These are phyloP conservation scores for Leuciscus waleckii DNA, from an alignment of 2,797 vertebrate genomes.

Conservation along the genomic window DNA sequence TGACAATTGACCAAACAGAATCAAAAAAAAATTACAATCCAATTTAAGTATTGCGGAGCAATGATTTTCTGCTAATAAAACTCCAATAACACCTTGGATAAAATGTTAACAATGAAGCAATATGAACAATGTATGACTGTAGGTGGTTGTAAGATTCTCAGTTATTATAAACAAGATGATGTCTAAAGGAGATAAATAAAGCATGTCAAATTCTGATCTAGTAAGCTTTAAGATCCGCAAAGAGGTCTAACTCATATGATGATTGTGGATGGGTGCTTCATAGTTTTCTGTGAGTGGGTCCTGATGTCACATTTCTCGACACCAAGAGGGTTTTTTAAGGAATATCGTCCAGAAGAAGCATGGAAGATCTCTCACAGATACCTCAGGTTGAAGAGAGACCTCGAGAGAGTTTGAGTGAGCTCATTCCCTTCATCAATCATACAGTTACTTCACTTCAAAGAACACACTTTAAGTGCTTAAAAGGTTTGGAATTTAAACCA, in stretches of 20 bases:
- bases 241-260: neutral
- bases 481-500: slow-evolving; percentile 50
- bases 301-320: neutral
- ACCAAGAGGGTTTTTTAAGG: neutral
- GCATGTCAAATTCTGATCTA: neutral
- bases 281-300: neutral
- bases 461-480: slow-evolving; percentile 49
- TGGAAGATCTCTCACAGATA: neutral
- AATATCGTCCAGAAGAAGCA: neutral
- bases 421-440: slow-evolving; percentile 52
- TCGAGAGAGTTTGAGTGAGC: slow-evolving; percentile 8
- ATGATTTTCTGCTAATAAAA: neutral
- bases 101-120: neutral
- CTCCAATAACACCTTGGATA: neutral
- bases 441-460: slow-evolving; percentile 53
- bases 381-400: slow-evolving; percentile 12
- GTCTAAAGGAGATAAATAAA: neutral
- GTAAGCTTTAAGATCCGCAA: neutral
- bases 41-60: neutral
- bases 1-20: neutral
- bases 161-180: neutral
- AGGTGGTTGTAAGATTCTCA: neutral
- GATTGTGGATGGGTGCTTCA: neutral
- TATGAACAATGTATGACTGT: neutral
- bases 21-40: neutral